Evolutionary conservation across 2,113 vertebrate genomes (phyloP), one percentile per base, ranked within the genome.

Genomic region (Takifugu bimaculatus): DNA sequence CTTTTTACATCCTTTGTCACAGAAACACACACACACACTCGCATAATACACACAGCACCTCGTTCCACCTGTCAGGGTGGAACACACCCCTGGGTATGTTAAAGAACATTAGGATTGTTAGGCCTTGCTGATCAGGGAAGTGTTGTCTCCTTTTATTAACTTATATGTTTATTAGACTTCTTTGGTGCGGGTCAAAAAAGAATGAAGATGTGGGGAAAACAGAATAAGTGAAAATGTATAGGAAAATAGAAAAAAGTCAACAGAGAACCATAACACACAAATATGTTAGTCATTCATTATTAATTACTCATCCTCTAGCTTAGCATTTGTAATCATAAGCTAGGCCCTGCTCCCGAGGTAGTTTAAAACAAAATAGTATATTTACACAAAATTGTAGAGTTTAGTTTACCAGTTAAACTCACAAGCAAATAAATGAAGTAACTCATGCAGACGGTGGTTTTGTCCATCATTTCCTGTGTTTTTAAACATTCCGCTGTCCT

Each of bases 1-100:
- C 79, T 83, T 82, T 20, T 82, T 72, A 75, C 79, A 85, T 84
- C 74, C 65, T 71, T 77, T 80, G 78, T 78, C 70, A 55, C 69
- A 63, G 60, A 44, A 13, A 1, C 66, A 43, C 70, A 53, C 68
- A 20, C 54, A n/a, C 1, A 35, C 69, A 60, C 70, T 58, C 70
- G 15, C 47, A 43, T 29, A 86, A 83, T 68, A 77, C 56, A 10
- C 47, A 48, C 45, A 75, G 68, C 32, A 74, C 70, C 87, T 87
- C 84, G 84, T 86, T 86, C 84, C 65, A 73, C 74, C 79, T 87
- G 84, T 87, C 82, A 80, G 70, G 14, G 57, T 59, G 14, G 78
- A 87, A 66, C 26, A 65, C 60, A 80, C 84, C 78, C 74, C 0
- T 25, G 81, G 63, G 85, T 1, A 25, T 74, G 64, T 80, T 77